Evolutionary conservation across 2,113 vertebrate species (phyloP), one percentile per base, ranked within the genome.

Genomic region (Speoplatyrhinus poulsoni): DNA sequence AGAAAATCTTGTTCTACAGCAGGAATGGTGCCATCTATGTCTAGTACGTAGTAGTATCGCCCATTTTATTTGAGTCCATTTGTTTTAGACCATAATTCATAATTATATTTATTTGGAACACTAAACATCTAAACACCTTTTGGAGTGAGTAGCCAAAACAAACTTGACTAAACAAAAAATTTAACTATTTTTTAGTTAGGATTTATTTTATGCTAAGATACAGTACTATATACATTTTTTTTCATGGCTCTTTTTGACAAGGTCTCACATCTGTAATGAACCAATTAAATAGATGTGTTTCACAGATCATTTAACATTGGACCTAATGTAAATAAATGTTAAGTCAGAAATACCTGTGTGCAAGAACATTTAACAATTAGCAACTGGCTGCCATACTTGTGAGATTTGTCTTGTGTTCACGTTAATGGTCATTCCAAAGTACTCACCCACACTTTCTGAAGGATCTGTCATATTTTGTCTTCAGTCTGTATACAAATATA

Each of bases 291-390:
- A 16, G 26, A 16, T 69, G 49, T 59, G 62, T 75, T 71, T 66
- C 48, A 7, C 54, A 56, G 26, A 57, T 58, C 36, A 15, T 36
- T 48, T 49, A 61, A 72, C 62, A 48, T 82, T 80, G 84, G 87
- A 87, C 84, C 84, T 87, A 73, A 86, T 58, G 88, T 88, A 88
- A 82, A 85, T 86, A 79, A 49, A 65, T 60, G 13, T 69, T 1
- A 54, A 66, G 59, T 53, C 63, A 71, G 58, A 54, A 16, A 72
- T 55, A 54, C 65, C 10, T 9, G 65, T 26, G 64, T 72, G 71
- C 12, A 50, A 53, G 66, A 66, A 80, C 13, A 11, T 56, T 66
- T 26, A 60, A 67, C 46, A 48, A 19, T 66, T 67, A 76, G 55
- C 71, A 41, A 41, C 36, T 41, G 59, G 80, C 76, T 75, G 70